Percentiles rank a stretch among this genome's conserved stretches.
Evolutionary conservation across 2,888 invertebrate species (phyloP).

Genomic region (Nysson spinosus): DNA sequence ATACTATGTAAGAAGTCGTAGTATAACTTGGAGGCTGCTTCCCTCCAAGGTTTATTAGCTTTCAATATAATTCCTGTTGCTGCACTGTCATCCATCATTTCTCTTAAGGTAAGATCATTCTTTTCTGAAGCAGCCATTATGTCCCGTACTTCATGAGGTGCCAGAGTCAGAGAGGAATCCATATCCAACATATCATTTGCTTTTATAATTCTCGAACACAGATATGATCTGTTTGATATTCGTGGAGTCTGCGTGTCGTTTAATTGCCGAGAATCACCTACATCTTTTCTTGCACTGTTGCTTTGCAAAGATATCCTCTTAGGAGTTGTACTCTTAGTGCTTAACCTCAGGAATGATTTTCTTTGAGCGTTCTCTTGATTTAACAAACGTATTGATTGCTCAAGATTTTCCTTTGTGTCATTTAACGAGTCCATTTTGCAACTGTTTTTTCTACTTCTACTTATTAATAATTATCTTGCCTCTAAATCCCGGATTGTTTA

Average conservation of each 20-base stretch:
- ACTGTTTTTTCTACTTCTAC: too few species aligned
- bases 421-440: conserved; percentile 34
- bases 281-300: conserved; percentile 31
- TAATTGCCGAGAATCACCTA: conserved; percentile 33
- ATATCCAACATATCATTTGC: conserved; percentile 43
- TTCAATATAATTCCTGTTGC: conserved; percentile 72
- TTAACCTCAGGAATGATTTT: conserved; percentile 65
- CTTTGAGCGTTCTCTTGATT: conserved; percentile 55
- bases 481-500: too few species aligned
- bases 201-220: conserved; percentile 34
- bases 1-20: conserved; percentile 73
- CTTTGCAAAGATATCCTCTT: conserved; percentile 56
- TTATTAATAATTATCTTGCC: too few species aligned
- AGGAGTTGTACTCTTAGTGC: conserved; percentile 52
- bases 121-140: conserved; percentile 62
- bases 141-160: conserved; percentile 64
- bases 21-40: conserved; percentile 67
- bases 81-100: conserved; percentile 73
- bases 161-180: conserved; percentile 61
- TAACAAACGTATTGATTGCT: conserved; percentile 56
- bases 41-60: conserved; percentile 70
- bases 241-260: conserved; percentile 34
- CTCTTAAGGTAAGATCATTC: conserved; percentile 65
- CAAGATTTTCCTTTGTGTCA: conserved; percentile 51
- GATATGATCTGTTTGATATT: conserved; percentile 35